Conservation (phyloP, 2,797 vertebrate species). For the Tapirus indicus region DNA sequence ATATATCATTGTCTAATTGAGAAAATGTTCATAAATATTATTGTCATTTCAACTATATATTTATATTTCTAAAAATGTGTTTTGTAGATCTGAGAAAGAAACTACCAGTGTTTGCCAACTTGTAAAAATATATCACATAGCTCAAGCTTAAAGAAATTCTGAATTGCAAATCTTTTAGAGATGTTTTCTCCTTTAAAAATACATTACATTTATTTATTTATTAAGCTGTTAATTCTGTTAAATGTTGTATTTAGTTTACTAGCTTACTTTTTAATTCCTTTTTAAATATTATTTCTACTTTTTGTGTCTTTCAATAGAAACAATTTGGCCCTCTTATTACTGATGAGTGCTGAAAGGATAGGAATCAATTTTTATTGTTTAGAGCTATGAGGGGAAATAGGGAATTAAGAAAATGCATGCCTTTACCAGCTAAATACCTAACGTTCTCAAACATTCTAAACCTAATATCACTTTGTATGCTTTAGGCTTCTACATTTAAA, state of each 20-base stretch:
- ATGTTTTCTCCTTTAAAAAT: neutral
- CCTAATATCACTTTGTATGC: neutral
- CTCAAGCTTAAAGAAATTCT: neutral
- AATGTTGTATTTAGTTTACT: neutral
- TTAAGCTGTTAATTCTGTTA: neutral
- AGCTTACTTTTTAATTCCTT: neutral
- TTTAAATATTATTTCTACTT: neutral
- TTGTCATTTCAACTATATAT: neutral
- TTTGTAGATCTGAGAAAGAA: neutral
- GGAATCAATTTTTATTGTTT: neutral
- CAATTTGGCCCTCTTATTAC: neutral
- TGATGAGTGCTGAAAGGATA: neutral
- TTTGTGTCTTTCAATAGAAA: neutral
- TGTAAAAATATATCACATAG: neutral
- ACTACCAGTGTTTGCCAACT: neutral
- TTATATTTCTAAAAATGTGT: neutral
- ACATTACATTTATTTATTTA: neutral
- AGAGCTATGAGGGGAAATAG: neutral
- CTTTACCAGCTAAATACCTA: neutral
- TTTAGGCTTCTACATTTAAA: neutral
- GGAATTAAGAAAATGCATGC: neutral
- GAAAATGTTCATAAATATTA: neutral
- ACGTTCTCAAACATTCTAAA: neutral
- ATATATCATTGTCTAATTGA: neutral
- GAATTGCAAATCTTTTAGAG: neutral